Evolutionary conservation across 2,888 invertebrate species (phyloP).

Genomic region (Andrena minutula): DNA sequence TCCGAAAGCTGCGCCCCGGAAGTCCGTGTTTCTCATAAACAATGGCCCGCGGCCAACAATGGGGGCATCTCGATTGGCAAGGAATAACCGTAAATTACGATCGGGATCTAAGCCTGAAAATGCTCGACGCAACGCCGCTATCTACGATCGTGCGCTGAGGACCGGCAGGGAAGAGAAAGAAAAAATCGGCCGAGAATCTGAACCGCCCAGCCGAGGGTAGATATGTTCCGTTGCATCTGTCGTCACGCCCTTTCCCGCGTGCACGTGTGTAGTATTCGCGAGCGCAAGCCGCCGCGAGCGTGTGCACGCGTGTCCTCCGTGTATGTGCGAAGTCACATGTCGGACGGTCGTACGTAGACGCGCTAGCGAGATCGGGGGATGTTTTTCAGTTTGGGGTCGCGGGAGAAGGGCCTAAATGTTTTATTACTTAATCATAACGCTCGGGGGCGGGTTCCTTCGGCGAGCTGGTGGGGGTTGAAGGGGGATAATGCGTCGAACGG

Average conservation of each 20-base stretch:
- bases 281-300: neutral
- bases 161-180: constrained; percentile 57
- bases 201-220: constrained; percentile 80
- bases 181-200: constrained; percentile 80
- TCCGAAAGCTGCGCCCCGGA: constrained; percentile 50
- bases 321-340: constrained; percentile 74
- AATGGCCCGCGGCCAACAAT: constrained; percentile 63
- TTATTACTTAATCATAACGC: constrained; percentile 85
- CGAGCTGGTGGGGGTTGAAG: constrained; percentile 46
- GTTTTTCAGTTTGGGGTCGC: constrained; percentile 78
- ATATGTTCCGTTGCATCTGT: constrained; percentile 84
- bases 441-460: constrained; percentile 63
- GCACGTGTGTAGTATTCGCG: constrained; percentile 33
- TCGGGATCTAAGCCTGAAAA: constrained; percentile 59
- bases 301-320: constrained; percentile 32
- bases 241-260: constrained; percentile 82
- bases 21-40: constrained; percentile 64
- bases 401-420: constrained; percentile 81
- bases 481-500: constrained; percentile 64
- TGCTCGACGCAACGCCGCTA: constrained; percentile 46
- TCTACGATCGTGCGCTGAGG: constrained; percentile 63
- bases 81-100: constrained; percentile 71
- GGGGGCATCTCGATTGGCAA: constrained; percentile 55
- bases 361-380: constrained; percentile 70
- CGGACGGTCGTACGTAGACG: constrained; percentile 64